Evolutionary conservation across 2,797 vertebrate genomes (phyloP), one percentile per base, ranked within the genome.

Genomic region (Gadopsis marmoratus): DNA sequence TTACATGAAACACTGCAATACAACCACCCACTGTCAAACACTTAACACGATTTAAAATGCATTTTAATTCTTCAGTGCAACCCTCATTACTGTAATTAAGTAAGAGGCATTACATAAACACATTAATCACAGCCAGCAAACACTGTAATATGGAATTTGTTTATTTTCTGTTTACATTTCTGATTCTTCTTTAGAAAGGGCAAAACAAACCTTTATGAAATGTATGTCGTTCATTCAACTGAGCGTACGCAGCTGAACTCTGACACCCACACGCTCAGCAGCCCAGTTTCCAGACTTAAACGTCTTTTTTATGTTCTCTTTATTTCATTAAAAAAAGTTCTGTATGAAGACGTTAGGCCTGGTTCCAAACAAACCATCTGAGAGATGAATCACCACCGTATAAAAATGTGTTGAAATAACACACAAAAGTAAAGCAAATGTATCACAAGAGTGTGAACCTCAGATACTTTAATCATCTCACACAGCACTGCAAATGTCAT

Each of bases 401-500:
- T 33, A 48, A 55, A 65, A 71, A 33, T 41, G 10, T 45, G 26
- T 56, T 35, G 35, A 33, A 58, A 33, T 50, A 58, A 39, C 19
- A 33, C 33, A 33, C 33, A 23, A 59, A 8, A 68, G 37, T 21
- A 6, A 47, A 75, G 54, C 13, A 62, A 41, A 68, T 3, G 50
- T 67, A 17, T 47, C 14, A 26, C 23, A 31, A 48, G 5, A 41
- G 10, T 14, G 31, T 50, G 26, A 16, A 31, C 50, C 21, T 43
- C 8, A 35, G 17, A 26, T 39, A 26, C 47, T 26, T 23, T 14
- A 51, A 16, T 64, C 45, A n/a, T 13, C 47, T 63, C 64, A 66
- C 33, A 31, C 23, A 71, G 14, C 53, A 61, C 3, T 26, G 35
- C 26, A 74, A 65, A 80, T 67, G 21, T 68, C 66, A 71, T 48